Percentiles rank a stretch among this genome's conserved stretches.
These are phyloP conservation scores for Lasioglossum vierecki DNA, from an alignment of 2,888 invertebrate species.

Conservation along the genomic window DNA sequence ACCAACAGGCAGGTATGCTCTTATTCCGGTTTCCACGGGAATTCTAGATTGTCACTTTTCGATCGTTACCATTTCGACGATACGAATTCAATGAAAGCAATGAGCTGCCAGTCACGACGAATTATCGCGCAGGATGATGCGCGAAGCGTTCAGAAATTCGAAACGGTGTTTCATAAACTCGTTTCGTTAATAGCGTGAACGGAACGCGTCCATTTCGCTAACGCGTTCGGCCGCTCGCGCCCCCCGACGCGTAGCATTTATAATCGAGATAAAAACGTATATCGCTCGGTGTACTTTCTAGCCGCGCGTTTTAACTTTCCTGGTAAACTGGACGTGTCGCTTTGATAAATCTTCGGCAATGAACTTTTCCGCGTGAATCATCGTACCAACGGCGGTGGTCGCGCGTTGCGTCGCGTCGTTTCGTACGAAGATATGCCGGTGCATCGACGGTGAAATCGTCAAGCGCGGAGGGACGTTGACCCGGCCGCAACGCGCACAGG, in stretches of 20 bases:
- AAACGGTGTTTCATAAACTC: constrained; percentile 1
- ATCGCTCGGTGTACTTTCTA: not conserved
- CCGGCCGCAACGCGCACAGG: constrained; percentile 5
- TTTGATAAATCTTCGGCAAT: not conserved
- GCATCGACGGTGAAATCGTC: constrained; percentile 50
- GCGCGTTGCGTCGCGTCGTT: not conserved
- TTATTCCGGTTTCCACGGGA: not conserved
- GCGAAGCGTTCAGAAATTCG: not conserved
- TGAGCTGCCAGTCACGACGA: not conserved
- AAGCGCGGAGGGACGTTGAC: constrained; percentile 23
- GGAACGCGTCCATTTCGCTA: not conserved
- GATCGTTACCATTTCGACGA: not conserved
- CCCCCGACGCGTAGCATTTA: not conserved
- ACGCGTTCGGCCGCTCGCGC: not conserved
- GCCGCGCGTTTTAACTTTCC: not conserved
- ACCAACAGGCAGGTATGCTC: not conserved
- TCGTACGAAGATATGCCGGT: not conserved
- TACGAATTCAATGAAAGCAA: not conserved
- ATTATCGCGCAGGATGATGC: not conserved
- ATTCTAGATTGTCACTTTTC: not conserved
- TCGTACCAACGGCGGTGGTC: not conserved
- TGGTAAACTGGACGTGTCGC: not conserved
- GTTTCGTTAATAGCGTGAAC: constrained; percentile 15
- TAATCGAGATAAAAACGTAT: constrained; percentile 14
- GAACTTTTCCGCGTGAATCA: constrained; percentile 15